Evolutionary conservation across 30 jellyfish, hydroid and myxozoan species (phyloP), one percentile per base, ranked within the genome.

Genomic region (Nemopilema nomurai): DNA sequence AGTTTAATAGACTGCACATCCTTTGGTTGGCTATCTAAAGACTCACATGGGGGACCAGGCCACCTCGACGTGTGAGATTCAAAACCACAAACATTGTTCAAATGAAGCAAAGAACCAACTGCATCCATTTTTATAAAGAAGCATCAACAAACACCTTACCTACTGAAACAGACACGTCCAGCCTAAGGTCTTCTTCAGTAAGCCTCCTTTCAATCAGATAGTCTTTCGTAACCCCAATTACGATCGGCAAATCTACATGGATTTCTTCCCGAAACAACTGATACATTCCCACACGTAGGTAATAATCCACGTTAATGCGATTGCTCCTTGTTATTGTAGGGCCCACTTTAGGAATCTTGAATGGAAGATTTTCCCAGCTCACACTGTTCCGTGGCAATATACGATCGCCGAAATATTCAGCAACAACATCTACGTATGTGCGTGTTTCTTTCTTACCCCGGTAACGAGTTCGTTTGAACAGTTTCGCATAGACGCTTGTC

Each of bases 271-370:
- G 94, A 49, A 80, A 77, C 69, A 80, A 77, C 83, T 90, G 98
- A 63, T 85, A 90, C 97, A 95, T 90, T n/a, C 99, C 99, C 66
- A 95, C 93, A 1, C 99, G 97, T 18, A 95, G 80, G 74, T 85
- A 83, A 66, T 90, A 95, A 73, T 95, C 99, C 70, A 95, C 99
- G 32, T 79, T 79, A 6, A 95, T 71, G 22, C 83, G 88, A 16
- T 90, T 88, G 86, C 95, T 95, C 22, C 96, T 84, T 16, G 97
- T 62, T 4, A 90, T 65, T 16, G 97, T 88, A 26, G 97, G 91
- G n/a, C 96, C 92, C 4, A 87, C 88, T 32, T 75, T 71, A 17
- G 99, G 99, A 30, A 95, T 74, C 57, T 65, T 71, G 41, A 95
- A 79, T 76, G 79, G 80, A 50, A 91, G 33, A 23, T 87, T 77